Conservation (phyloP, 2,113 vertebrate genomes). For the Danio rerio region DNA sequence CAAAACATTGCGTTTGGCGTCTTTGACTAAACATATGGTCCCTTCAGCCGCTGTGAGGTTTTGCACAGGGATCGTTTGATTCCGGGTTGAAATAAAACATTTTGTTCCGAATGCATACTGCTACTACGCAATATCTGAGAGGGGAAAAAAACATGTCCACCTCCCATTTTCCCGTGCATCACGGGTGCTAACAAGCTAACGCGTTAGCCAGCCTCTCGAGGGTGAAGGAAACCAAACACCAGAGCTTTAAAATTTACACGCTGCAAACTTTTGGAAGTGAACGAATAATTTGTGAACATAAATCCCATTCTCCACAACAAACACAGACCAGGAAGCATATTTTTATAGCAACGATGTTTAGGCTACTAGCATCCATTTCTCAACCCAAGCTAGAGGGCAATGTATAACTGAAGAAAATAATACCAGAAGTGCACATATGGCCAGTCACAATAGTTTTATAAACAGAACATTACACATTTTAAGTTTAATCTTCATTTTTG, state of each 20-base stretch:
- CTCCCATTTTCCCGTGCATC: constrained; percentile 82
- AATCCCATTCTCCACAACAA: background rate
- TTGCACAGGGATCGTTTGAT: background rate
- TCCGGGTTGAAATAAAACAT: background rate
- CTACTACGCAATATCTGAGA: constrained; percentile 72
- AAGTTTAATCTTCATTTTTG: background rate
- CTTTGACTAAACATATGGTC: background rate
- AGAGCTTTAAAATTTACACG: background rate
- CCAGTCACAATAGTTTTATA: background rate
- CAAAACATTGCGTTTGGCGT: constrained; percentile 36
- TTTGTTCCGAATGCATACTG: constrained; percentile 52
- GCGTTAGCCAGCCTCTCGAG: constrained; percentile 62
- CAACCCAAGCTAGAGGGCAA: constrained; percentile 29
- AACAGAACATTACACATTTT: background rate
- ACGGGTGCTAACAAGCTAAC: constrained; percentile 77
- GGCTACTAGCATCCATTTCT: constrained; percentile 1
- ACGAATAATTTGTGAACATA: background rate
- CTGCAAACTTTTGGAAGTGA: background rate
- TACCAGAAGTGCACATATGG: background rate
- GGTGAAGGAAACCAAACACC: constrained; percentile 6
- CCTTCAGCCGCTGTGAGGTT: background rate
- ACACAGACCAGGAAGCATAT: background rate
- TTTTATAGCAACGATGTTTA: background rate
- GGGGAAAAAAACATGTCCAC: constrained; percentile 79
- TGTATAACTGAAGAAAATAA: constrained; percentile 1